phyloP scores from a whole-genome alignment of 2,888 invertebrate genomes.

The Cephus runcator region DNA sequence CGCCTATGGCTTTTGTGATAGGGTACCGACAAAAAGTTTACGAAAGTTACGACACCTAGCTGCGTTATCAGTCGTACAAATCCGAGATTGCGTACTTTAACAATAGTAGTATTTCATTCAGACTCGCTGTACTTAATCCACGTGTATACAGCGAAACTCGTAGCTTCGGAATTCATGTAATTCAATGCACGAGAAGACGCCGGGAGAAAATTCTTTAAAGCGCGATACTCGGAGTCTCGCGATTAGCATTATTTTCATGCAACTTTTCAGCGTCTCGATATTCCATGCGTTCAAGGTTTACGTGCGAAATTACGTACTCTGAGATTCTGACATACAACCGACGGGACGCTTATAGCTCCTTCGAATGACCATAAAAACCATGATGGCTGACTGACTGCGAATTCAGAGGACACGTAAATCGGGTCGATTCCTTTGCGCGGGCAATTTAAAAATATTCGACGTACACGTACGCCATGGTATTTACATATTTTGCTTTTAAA shows the following conservation, averaged over 20 bases:
- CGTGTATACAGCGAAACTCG: background rate
- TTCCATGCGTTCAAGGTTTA: background rate
- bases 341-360: background rate
- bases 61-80: conserved; percentile 4
- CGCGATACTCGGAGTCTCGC: background rate
- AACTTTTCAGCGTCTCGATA: background rate
- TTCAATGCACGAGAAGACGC: background rate
- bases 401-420: background rate
- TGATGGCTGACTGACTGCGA: background rate
- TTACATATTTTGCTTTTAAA: background rate
- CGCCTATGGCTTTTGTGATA: background rate
- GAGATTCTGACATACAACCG: background rate
- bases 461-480: background rate
- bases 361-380: background rate
- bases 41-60: background rate
- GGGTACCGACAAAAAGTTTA: background rate
- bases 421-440: background rate
- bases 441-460: background rate
- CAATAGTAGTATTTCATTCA: conserved; percentile 12
- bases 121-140: background rate
- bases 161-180: background rate
- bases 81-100: conserved; percentile 6
- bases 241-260: background rate
- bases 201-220: background rate
- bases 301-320: background rate